These are phyloP conservation scores for Eonycteris spelaea DNA, from an alignment of 2,113 vertebrate genomes.

Conservation along the genomic window DNA sequence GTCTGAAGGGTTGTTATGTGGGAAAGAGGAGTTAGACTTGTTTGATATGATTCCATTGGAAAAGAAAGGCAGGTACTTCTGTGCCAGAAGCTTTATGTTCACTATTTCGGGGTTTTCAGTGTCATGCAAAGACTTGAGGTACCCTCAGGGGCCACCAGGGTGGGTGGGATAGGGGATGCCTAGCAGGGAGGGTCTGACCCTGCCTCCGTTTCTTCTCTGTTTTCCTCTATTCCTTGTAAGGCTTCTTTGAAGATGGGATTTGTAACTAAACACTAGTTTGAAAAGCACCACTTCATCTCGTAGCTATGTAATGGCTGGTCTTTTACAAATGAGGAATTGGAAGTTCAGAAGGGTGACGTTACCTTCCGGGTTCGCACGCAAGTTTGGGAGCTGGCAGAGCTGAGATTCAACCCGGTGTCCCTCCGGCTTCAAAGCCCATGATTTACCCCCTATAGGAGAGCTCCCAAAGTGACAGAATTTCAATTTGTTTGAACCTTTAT, in stretches of 20 bases:
- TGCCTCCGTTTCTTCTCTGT: not conserved
- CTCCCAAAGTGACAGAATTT: not conserved
- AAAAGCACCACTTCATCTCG: not conserved
- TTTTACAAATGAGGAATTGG: not conserved
- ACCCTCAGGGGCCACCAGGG: too few relatives aligned
- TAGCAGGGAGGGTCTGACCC: not conserved
- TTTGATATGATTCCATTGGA: not conserved
- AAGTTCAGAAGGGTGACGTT: not conserved
- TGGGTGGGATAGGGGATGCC: not conserved
- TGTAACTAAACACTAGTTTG: not conserved
- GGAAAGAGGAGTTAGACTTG: not conserved
- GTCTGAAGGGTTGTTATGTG: not conserved
- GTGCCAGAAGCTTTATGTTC: not conserved
- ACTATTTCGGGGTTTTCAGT: not conserved
- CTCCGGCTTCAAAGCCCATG: not conserved
- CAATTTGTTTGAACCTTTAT: not conserved
- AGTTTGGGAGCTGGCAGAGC: not conserved
- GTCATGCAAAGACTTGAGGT: not conserved
- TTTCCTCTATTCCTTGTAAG: not conserved
- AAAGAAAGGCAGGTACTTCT: not conserved
- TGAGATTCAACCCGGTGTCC: not conserved
- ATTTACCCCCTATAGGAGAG: not conserved
- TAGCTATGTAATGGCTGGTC: fast-evolving
- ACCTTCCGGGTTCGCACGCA: not conserved
- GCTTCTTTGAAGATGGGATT: not conserved